Conservation (phyloP, 2,888 invertebrate species). For the Agonopterix heracliana region DNA sequence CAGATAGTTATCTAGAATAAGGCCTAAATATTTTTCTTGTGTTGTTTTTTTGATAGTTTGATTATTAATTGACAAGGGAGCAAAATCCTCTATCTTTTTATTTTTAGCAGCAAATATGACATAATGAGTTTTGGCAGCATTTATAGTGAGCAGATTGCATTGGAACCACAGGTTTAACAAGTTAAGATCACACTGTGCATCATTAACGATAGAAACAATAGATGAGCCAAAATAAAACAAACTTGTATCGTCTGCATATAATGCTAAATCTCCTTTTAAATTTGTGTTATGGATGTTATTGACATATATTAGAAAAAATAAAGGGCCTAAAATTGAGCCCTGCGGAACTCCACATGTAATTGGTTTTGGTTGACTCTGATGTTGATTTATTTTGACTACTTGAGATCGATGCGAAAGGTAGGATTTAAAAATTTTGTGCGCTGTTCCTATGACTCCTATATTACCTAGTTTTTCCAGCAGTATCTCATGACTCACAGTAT, state of each 20-base stretch:
- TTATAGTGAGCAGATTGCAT: not conserved
- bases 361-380: not conserved
- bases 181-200: not conserved
- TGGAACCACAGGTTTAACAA: not conserved
- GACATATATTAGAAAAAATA: not conserved
- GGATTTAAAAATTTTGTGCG: not conserved
- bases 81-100: not conserved
- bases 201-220: not conserved
- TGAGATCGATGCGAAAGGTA: not conserved
- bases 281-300: not conserved
- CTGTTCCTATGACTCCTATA: not conserved
- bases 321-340: not conserved
- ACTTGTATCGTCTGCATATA: not conserved
- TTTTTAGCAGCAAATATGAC: not conserved
- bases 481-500: too few species aligned
- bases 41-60: not conserved
- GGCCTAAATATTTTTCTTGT: not conserved
- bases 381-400: not conserved
- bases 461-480: not conserved
- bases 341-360: not conserved
- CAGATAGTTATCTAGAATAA: not conserved
- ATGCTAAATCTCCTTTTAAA: not conserved
- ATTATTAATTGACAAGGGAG: not conserved
- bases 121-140: not conserved
- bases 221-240: not conserved